These are phyloP conservation scores for Tinea semifulvella DNA, from an alignment of 2,888 invertebrate species.

Conservation along the genomic window DNA sequence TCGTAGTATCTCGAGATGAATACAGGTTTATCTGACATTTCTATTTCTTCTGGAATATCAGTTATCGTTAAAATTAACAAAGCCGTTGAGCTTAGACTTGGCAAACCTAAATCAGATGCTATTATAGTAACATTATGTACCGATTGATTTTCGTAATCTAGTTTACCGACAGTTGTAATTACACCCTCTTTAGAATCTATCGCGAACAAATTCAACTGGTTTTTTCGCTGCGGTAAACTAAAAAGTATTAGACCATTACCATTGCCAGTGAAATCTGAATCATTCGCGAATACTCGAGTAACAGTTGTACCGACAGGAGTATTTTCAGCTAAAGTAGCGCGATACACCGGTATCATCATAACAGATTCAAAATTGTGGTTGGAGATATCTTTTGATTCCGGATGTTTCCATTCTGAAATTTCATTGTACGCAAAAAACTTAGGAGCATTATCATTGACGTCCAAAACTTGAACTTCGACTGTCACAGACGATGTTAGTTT, in stretches of 20 bases:
- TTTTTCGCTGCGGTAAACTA: conserved; percentile 73
- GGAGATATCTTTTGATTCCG: conserved; percentile 51
- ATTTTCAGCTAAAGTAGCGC: conserved; percentile 78
- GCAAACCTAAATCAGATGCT: conserved; percentile 86
- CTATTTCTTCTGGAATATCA: conserved; percentile 69
- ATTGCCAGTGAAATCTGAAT: conserved; percentile 84
- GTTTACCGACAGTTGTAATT: conserved; percentile 75
- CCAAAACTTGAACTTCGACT: conserved; percentile 82
- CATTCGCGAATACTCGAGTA: conserved; percentile 81
- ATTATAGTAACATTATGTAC: conserved; percentile 80
- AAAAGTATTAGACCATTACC: conserved; percentile 88
- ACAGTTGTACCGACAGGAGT: conserved; percentile 78
- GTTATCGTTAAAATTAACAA: conserved; percentile 73
- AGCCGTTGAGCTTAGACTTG: conserved; percentile 82
- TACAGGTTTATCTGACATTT: conserved; percentile 53
- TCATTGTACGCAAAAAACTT: conserved; percentile 82
- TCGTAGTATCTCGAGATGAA: conserved; percentile 81
- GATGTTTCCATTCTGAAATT: conserved; percentile 53
- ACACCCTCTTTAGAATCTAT: conserved; percentile 89
- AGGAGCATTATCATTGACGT: conserved; percentile 86
- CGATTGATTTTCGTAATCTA: conserved; percentile 75
- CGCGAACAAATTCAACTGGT: conserved; percentile 72
- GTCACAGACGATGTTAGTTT: conserved; percentile 77
- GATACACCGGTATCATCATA: conserved; percentile 75
- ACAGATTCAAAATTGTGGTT: conserved; percentile 64